These are phyloP conservation scores for Lepeophtheirus nordmannii DNA, from an alignment of 2,888 invertebrate species.

Conservation along the genomic window DNA sequence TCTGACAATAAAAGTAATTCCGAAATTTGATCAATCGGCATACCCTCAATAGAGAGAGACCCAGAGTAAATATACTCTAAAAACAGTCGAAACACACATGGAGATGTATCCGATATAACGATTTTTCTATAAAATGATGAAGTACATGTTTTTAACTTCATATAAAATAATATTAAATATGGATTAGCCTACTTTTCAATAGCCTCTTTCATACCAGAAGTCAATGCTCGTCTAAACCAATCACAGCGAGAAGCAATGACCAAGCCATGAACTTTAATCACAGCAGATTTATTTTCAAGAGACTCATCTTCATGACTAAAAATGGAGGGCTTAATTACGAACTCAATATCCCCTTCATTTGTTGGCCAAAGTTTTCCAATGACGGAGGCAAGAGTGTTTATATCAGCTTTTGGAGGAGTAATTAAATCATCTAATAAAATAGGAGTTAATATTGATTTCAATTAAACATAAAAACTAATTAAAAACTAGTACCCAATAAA, in stretches of 20 bases:
- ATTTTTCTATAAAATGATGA: conserved; percentile 43
- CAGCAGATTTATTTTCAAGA: background rate
- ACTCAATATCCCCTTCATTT: background rate
- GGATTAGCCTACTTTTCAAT: conserved; percentile 44
- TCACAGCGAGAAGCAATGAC: conserved; percentile 51
- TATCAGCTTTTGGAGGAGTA: background rate
- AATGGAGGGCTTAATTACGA: background rate
- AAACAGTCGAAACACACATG: conserved; percentile 45
- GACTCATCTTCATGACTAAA: background rate
- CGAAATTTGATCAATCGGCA: conserved; percentile 41
- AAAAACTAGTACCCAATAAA: background rate
- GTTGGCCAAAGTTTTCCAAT: conserved; percentile 2
- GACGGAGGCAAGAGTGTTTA: background rate
- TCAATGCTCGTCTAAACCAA: conserved; percentile 50
- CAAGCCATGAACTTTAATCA: conserved; percentile 42
- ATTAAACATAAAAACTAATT: background rate
- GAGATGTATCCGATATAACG: conserved; percentile 49
- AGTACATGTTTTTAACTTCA: too few relatives aligned
- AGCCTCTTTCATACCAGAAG: conserved; percentile 54
- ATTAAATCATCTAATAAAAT: background rate
- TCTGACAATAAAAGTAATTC: conserved; percentile 49
- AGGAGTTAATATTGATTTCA: background rate
- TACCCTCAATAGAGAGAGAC: conserved; percentile 39
- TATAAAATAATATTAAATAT: too few relatives aligned
- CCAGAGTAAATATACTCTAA: conserved; percentile 49